Percentiles rank a stretch among this genome's conserved stretches.
Conservation (phyloP, 2,113 vertebrate genomes). For the Alectura lathami region DNA sequence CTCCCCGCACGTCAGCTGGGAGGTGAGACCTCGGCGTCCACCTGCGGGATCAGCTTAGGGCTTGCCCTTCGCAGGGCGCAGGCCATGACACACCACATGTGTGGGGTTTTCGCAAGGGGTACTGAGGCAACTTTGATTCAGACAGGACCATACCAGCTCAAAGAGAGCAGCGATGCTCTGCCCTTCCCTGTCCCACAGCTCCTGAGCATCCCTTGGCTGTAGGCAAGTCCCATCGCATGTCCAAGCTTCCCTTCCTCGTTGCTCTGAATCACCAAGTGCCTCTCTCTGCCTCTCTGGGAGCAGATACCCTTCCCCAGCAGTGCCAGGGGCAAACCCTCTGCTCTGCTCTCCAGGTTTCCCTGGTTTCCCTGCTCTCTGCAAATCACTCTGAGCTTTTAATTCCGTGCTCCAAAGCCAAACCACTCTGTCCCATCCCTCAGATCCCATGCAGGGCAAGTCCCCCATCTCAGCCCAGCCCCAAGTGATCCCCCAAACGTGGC, state of each 20-base stretch:
- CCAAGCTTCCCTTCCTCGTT: not conserved
- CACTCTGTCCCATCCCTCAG: not conserved
- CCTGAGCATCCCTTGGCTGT: constrained; percentile 4
- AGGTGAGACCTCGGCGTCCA: not conserved
- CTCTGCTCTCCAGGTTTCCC: not conserved
- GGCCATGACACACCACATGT: not conserved
- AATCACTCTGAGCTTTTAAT: not conserved
- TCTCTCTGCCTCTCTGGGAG: not conserved
- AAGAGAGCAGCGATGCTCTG: not conserved
- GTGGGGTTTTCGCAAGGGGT: not conserved
- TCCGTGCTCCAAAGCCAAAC: not conserved
- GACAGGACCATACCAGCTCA: not conserved
- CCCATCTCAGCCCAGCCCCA: not conserved
- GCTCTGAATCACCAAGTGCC: not conserved
- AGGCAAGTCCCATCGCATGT: not conserved
- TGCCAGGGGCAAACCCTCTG: not conserved
- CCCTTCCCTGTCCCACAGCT: not conserved
- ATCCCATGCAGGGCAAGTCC: not conserved
- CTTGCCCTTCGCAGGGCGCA: not conserved
- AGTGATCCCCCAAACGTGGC: rapidly evolving
- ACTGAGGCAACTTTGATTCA: not conserved
- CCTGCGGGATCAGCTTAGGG: not conserved
- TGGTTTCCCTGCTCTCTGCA: not conserved
- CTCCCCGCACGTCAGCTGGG: not conserved
- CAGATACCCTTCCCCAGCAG: not conserved